Base-by-base conservation (phyloP, 2,113 vertebrate species). In the Eolophus roseicapilla region DNA sequence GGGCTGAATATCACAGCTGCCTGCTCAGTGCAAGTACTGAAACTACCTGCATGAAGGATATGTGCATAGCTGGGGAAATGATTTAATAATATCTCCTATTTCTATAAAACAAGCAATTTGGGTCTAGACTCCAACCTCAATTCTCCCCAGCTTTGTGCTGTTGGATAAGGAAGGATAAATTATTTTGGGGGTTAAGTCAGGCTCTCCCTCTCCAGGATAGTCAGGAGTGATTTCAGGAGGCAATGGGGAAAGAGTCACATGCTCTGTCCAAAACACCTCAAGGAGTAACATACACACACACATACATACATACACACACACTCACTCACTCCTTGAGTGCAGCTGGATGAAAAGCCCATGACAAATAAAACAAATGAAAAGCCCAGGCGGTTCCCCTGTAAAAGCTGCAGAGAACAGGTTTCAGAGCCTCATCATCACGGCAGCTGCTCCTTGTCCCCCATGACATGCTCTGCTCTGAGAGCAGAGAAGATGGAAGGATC, bases 381-480 rank as follows among this genome's bases (percentile, higher is more conserved):
- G 5, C 1, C 1, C 31, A 15, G 6, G 17, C 0, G 2, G 5
- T 24, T 83, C 3, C 29, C 1, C 2, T 1, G 0, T 13, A 57
- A 43, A 9, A 80, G 43, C 49, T 28, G 7, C 77, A 81, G 64
- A 74, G 33, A 67, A 16, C 49, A 94, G 16, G 62, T 74, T 71
- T 70, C 55, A 65, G 85, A 68, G 31, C 60, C 13, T 81, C 27
- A 47, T 19, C 5, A 9, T 12, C 18, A 41, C 0, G 1, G 33
- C 29, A 70, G 64, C 53, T 44, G n/a, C 50, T 87, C 24, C 69
- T 70, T 62, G 55, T 33, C 7, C 64, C 47, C 44, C 33, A 4
- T 8, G 23, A 12, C 11, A 2, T 4, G 6, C 6, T 59, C 57
- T 16, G 13, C 14, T 59, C 57, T 74, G 37, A 78, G 5, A 89